A percentile compares a stretch with the other conserved stretches of the same genome.
Conservation (phyloP, 2,888 invertebrate genomes). For the Tetragnatha montana region DNA sequence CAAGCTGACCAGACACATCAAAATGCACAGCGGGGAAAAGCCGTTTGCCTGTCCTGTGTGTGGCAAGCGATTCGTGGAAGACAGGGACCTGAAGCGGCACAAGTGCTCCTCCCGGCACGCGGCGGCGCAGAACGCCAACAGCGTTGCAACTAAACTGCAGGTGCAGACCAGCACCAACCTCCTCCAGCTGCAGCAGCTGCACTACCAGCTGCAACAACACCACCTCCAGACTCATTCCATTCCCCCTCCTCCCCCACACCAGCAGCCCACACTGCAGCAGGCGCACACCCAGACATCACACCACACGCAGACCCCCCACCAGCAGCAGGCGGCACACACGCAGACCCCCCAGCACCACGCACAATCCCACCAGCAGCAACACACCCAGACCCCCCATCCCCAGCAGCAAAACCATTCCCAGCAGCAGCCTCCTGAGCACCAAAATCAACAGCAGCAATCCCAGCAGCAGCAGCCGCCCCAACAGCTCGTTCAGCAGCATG, state of each 20-base stretch:
- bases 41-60: constrained; percentile 71
- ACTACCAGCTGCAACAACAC: constrained; percentile 69
- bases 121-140: constrained; percentile 56
- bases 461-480: constrained; percentile 36
- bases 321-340: constrained; percentile 42
- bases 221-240: constrained; percentile 62
- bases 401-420: constrained; percentile 58
- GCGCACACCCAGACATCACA: constrained; percentile 58
- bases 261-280: constrained; percentile 68
- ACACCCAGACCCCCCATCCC: constrained; percentile 59
- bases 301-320: constrained; percentile 66
- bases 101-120: constrained; percentile 70
- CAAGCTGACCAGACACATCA: constrained; percentile 71
- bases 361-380: constrained; percentile 56
- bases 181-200: constrained; percentile 68
- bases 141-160: constrained; percentile 36
- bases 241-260: constrained; percentile 39
- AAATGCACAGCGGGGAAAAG: constrained; percentile 72
- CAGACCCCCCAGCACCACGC: constrained; percentile 29
- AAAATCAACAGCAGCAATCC: constrained; percentile 50
- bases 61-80: constrained; percentile 71
- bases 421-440: constrained; percentile 63
- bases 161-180: constrained; percentile 59
- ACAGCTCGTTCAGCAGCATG: constrained; percentile 45
- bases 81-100: constrained; percentile 69